Conservation (phyloP, 2,113 vertebrate genomes). For the Hoplias malabaricus region DNA sequence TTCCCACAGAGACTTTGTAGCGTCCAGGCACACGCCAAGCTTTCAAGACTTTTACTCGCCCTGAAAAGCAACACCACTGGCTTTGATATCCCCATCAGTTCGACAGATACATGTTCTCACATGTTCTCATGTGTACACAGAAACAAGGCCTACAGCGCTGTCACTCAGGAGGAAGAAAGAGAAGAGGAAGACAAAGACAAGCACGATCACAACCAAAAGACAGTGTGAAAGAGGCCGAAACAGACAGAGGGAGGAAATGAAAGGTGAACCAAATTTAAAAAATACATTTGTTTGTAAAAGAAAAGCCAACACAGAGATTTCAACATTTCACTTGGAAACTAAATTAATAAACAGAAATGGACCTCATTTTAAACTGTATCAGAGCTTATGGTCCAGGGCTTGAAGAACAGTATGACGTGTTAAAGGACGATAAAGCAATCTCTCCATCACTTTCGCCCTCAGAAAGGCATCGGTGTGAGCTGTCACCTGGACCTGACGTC, state of each 20-base stretch:
- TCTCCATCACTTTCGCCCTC: constrained; percentile 4
- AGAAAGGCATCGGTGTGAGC: constrained; percentile 36
- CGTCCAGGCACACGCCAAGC: background rate
- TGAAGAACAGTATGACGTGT: constrained; percentile 27
- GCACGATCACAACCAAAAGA: background rate
- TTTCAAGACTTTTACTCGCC: background rate
- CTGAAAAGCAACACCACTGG: background rate
- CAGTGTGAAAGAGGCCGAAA: too few species aligned
- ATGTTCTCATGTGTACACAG: background rate
- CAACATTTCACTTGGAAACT: constrained; percentile 42
- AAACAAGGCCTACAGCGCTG: background rate
- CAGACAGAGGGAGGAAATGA: background rate
- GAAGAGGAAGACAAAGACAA: background rate
- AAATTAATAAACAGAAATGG: constrained; percentile 41
- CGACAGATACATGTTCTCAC: background rate
- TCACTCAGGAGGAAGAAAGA: background rate
- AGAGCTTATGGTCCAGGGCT: constrained; percentile 22
- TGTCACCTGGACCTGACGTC: background rate
- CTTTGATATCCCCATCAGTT: background rate
- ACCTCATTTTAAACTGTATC: constrained; percentile 40
- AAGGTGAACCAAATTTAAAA: background rate
- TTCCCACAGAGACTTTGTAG: background rate
- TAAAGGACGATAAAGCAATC: constrained; percentile 55
- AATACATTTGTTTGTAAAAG: background rate
- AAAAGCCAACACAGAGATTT: constrained; percentile 1